Base-by-base conservation (phyloP, 2,888 invertebrate species). In the Orthosia cruda region DNA sequence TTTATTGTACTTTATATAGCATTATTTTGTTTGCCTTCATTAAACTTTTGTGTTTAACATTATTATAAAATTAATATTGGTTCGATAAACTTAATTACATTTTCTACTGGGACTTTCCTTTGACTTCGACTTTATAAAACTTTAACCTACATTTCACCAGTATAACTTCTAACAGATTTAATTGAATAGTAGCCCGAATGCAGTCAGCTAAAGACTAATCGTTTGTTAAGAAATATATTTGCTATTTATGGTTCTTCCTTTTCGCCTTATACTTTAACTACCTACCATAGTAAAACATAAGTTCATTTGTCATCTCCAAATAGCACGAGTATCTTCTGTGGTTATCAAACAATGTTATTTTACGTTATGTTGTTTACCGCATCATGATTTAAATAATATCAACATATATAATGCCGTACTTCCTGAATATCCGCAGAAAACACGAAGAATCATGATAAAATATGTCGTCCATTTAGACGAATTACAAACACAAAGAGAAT, bases 331-430 rank as follows among this genome's bases (percentile, higher is more conserved):
- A 64, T 69, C 26, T 59, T 49, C 20, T 68, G 66, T 32, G 66
- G 71, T 67, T 79, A 77, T 64, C 62, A 75, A 77, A 79, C 65
- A 81, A 75, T 74, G 72, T 76, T 73, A 66, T 81, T 75, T 85
- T 77, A 74, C 59, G 64, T 70, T 72, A 65, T 62, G 63, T 79
- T 85, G 85, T 84, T 85, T 85, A 80, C 79, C 75, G 20, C 63
- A 81, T 84, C 69, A 83, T 85, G 89, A 89, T 90, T 89, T 89
- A 89, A 79, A 82, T 63, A 76, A 75, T 83, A 83, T 83, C 81
- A 83, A 83, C 82, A 71, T 78, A 85, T 72, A 86, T 87, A 65
- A 84, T 83, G 77, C 74, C 79, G 68, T 61, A 80, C 64, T 71
- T 71, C 32, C 61, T 65, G 71, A 73, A 83, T 75, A 83, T 71